A percentile compares a stretch with the other conserved stretches of the same genome.
Evolutionary conservation across 2,797 vertebrate genomes (phyloP).

Genomic region (Channallabes apus): DNA sequence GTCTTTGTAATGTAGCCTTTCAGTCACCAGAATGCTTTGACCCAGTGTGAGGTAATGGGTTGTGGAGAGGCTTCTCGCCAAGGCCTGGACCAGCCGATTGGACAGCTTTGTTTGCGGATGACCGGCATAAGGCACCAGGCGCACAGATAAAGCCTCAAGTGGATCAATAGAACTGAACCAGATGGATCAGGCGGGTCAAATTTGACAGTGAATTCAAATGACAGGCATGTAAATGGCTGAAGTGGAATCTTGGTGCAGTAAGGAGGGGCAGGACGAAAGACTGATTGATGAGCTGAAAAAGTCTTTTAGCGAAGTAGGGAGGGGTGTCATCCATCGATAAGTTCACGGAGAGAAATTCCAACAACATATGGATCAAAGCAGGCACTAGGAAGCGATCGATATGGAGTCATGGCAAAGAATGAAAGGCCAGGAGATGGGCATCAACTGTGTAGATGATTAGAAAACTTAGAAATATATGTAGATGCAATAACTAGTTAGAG

Average conservation of each 20-base stretch:
- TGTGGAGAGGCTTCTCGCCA: slow-evolving; percentile 20
- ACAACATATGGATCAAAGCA: slow-evolving; percentile 55
- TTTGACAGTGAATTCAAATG: slow-evolving; percentile 58
- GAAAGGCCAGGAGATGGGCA: slow-evolving; percentile 49
- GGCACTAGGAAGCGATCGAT: slow-evolving; percentile 51
- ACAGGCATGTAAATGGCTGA: slow-evolving; percentile 54
- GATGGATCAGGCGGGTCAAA: slow-evolving; percentile 48
- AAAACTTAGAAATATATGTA: slow-evolving; percentile 53
- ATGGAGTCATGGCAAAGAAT: slow-evolving; percentile 45
- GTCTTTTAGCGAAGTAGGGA: slow-evolving; percentile 45
- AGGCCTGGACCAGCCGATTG: slow-evolving; percentile 20
- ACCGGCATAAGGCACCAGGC: slow-evolving; percentile 41
- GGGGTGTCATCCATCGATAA: slow-evolving; percentile 54
- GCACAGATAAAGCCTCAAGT: slow-evolving; percentile 51
- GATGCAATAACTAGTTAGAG: slow-evolving; percentile 49
- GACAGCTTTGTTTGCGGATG: slow-evolving; percentile 41
- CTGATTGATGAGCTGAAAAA: slow-evolving; percentile 53
- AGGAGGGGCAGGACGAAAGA: slow-evolving; percentile 19
- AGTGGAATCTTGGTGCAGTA: slow-evolving; percentile 49
- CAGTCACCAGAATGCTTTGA: slow-evolving; percentile 16
- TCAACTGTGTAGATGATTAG: slow-evolving; percentile 51
- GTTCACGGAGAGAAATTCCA: slow-evolving; percentile 48
- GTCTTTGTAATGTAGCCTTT: slow-evolving; percentile 27
- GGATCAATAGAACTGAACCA: slow-evolving; percentile 56
- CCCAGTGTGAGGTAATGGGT: background rate